A percentile compares a stretch with the other conserved stretches of the same genome.
These are phyloP conservation scores for Nemurella pictetii DNA, from an alignment of 2,888 invertebrate species.

Conservation along the genomic window DNA sequence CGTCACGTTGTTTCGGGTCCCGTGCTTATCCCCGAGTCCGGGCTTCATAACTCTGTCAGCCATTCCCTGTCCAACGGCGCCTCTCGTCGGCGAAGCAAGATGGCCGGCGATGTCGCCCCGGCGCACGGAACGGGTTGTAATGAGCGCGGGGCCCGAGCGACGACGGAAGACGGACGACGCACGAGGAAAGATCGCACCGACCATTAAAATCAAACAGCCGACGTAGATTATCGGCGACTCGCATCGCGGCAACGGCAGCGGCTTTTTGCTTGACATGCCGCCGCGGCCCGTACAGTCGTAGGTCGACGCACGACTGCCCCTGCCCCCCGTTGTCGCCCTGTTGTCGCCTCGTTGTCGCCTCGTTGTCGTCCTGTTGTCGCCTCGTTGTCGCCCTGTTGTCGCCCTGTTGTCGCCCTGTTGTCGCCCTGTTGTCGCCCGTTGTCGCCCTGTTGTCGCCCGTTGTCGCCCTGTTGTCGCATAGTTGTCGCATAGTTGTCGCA, in stretches of 20 bases:
- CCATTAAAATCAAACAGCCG: not conserved
- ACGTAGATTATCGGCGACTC: not conserved
- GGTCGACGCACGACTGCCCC: constrained; percentile 4
- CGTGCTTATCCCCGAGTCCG: no score
- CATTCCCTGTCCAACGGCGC: not conserved
- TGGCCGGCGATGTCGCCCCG: not conserved
- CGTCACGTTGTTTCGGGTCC: no score
- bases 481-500: no score
- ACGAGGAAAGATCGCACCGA: not conserved
- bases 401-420: no score
- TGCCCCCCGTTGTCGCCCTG: not conserved
- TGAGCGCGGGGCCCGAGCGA: no score
- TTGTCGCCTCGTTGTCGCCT: no score
- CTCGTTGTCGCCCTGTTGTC: not conserved
- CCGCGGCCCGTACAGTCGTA: constrained; percentile 18
- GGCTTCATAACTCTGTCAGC: no score
- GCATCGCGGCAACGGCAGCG: not conserved
- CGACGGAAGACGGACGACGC: not conserved
- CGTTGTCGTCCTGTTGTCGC: no score
- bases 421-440: no score
- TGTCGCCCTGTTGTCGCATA: no score
- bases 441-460: no score
- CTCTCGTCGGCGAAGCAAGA: not conserved
- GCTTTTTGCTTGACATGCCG: not conserved
- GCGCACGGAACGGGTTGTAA: not conserved